Conservation (phyloP, 1,140 invertebrate species). For the Pachyrhynchus sulphureomaculatus region DNA sequence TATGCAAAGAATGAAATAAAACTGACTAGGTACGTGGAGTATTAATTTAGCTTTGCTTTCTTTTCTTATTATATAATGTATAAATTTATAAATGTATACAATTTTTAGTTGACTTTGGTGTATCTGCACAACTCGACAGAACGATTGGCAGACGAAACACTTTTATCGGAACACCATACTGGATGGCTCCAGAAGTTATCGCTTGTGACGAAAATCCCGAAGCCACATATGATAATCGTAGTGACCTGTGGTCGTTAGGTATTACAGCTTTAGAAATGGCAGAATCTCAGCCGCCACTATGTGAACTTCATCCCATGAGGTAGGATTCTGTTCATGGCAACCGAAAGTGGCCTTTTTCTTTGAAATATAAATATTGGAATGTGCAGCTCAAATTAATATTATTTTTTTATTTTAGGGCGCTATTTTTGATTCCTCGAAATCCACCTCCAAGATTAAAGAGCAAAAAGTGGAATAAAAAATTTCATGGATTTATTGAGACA, state of each 20-base stretch:
- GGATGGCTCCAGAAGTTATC: constrained; percentile 98
- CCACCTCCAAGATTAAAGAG: constrained; percentile 85
- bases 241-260: constrained; percentile 97
- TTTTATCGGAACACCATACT: constrained; percentile 99
- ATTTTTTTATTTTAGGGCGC: constrained; percentile 53
- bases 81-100: no score
- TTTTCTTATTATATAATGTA: no score
- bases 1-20: no score
- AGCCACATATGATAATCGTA: constrained; percentile 99
- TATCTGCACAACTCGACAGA: constrained; percentile 97
- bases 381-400: no score
- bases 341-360: no score
- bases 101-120: constrained; percentile 94
- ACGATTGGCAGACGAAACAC: constrained; percentile 98
- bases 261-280: constrained; percentile 99
- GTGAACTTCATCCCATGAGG: constrained; percentile 99
- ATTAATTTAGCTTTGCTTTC: no score
- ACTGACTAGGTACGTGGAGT: no score
- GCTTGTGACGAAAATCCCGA: constrained; percentile 99
- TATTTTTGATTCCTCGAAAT: constrained; percentile 32
- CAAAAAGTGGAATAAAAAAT: constrained; percentile 98
- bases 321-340: not conserved
- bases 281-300: constrained; percentile 97
- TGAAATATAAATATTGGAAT: no score
- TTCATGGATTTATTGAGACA: constrained; percentile 86